These are phyloP conservation scores for Malurus splendens DNA, from an alignment of 2,797 vertebrate species.

Conservation along the genomic window DNA sequence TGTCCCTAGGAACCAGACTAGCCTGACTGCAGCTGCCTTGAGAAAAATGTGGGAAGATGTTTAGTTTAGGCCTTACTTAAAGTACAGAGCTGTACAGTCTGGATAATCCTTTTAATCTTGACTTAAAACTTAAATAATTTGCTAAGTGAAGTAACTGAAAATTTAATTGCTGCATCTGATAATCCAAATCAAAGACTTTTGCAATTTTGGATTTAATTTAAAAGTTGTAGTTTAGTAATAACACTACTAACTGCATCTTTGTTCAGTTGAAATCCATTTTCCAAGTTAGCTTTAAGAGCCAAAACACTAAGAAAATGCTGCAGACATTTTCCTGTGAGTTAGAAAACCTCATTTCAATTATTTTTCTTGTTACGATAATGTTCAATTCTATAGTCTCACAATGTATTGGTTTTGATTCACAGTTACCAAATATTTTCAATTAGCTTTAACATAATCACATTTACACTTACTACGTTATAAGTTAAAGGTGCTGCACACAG, in stretches of 20 bases:
- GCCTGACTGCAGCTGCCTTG: background rate
- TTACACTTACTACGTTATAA: constrained; percentile 25
- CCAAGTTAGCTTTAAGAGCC: background rate
- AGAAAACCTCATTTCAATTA: background rate
- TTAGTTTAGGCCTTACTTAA: background rate
- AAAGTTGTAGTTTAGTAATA: background rate
- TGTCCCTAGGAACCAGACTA: background rate
- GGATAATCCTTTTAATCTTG: background rate
- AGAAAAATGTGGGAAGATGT: background rate
- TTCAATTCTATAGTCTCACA: background rate
- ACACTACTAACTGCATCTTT: background rate
- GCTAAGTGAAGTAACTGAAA: background rate
- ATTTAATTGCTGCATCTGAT: background rate
- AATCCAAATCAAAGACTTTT: background rate
- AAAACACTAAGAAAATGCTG: background rate
- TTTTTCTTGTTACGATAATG: background rate
- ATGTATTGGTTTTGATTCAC: background rate
- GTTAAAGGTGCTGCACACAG: constrained; percentile 61
- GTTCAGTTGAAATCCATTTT: background rate
- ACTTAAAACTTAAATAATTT: background rate
- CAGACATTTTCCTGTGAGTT: constrained; percentile 6
- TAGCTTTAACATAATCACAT: constrained; percentile 45
- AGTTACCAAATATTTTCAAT: constrained; percentile 3
- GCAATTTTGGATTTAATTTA: background rate
- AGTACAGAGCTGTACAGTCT: background rate